A percentile compares a stretch with the other conserved stretches of the same genome.
Evolutionary conservation across 2,113 vertebrate genomes (phyloP).

Genomic region (Recurvirostra avosetta): DNA sequence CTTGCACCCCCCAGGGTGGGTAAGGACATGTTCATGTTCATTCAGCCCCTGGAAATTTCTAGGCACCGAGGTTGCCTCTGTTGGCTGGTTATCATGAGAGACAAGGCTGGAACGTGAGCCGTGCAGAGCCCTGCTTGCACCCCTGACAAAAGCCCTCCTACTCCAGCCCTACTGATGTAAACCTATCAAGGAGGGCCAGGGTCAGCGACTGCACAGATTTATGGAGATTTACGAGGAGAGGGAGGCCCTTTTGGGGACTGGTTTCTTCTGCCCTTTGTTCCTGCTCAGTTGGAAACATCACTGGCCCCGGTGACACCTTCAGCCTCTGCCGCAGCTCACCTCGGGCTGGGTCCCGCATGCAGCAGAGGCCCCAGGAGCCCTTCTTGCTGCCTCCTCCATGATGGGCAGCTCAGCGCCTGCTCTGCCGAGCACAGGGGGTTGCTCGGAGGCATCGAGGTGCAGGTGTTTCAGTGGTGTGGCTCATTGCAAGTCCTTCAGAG

Average conservation of each 20-base stretch:
- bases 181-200: not conserved
- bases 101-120: not conserved
- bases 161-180: not conserved
- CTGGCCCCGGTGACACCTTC: not conserved
- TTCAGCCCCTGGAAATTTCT: not conserved
- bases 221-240: not conserved
- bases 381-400: rapidly evolving
- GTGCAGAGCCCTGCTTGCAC: not conserved
- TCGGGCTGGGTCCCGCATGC: rapidly evolving
- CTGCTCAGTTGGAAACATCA: not conserved
- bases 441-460: rapidly evolving
- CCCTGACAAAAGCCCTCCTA: not conserved
- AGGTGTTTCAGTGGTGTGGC: rapidly evolving
- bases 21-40: rapidly evolving
- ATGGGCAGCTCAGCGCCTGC: not conserved
- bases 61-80: not conserved
- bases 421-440: not conserved
- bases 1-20: rapidly evolving
- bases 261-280: not conserved
- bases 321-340: not conserved
- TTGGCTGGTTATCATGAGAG: not conserved
- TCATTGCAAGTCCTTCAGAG: not conserved
- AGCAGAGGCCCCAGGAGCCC: not conserved
- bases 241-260: rapidly evolving
- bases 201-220: not conserved